Evolutionary conservation across 2,113 vertebrate genomes (phyloP).

Genomic region (Ceyx melanurus): DNA sequence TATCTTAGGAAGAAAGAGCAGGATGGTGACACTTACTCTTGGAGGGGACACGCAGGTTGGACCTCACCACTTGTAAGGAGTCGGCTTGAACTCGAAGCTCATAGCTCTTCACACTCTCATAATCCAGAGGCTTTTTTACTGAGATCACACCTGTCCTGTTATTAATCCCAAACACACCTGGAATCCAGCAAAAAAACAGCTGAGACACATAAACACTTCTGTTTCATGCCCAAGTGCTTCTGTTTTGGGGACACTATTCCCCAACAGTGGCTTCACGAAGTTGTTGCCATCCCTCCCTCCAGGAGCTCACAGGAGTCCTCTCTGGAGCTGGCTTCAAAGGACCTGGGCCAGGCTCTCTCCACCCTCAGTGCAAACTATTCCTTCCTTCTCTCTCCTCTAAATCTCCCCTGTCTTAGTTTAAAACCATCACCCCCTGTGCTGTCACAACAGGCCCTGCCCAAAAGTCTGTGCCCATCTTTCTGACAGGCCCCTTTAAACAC

Average conservation of each 20-base stretch:
- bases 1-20: not conserved
- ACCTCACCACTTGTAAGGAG: conserved; percentile 82
- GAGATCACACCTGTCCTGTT: conserved; percentile 86
- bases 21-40: conserved; percentile 82
- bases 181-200: conserved; percentile 30
- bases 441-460: not conserved
- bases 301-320: accelerated
- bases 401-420: not conserved
- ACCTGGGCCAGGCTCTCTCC: not conserved
- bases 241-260: not conserved
- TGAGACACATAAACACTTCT: not conserved
- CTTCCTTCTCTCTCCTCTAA: not conserved
- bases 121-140: conserved; percentile 83
- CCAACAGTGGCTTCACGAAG: not conserved
- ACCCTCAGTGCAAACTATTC: not conserved
- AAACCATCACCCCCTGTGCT: not conserved
- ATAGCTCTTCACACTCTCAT: conserved; percentile 81
- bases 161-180: conserved; percentile 85
- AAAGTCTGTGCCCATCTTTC: not conserved
- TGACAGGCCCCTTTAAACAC: not conserved
- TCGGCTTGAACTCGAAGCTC: conserved; percentile 88
- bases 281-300: not conserved
- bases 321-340: not conserved
- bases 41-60: conserved; percentile 86
- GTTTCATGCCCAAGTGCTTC: not conserved